Percentiles rank a stretch among this genome's conserved stretches.
Evolutionary conservation across 23 tunicate species (phyloP).

Genomic region (Oikopleura vanhoeffeni): DNA sequence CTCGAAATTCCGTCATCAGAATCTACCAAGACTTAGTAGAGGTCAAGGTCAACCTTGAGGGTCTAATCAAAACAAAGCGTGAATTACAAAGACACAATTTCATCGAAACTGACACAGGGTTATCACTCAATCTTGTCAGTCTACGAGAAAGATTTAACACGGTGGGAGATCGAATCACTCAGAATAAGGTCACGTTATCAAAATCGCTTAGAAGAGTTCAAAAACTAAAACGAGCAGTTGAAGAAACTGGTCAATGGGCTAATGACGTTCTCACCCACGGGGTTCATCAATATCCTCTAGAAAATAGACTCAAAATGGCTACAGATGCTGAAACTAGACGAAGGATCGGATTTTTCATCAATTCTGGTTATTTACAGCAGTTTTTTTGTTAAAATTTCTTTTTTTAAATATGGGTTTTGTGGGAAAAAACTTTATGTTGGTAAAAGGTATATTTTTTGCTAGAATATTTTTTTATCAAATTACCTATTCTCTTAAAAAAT

Average conservation of each 20-base stretch:
- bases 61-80: background rate
- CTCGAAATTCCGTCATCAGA: background rate
- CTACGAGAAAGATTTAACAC: background rate
- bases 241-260: constrained; percentile 10
- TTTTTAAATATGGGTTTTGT: too few species aligned
- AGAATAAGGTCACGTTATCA: background rate
- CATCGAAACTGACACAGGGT: background rate
- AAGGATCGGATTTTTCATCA: too few species aligned
- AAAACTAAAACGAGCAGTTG: constrained; percentile 3
- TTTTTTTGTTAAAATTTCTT: too few species aligned
- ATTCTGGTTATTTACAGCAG: too few species aligned
- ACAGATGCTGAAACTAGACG: background rate
- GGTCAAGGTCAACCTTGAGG: background rate
- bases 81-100: background rate
- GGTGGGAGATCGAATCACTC: background rate
- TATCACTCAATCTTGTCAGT: background rate
- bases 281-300: background rate
- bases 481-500: too few species aligned
- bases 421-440: too few species aligned
- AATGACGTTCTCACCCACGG: background rate
- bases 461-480: too few species aligned
- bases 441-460: too few species aligned
- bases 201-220: background rate
- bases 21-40: background rate
- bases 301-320: background rate